These are phyloP conservation scores for Tachina fera DNA, from an alignment of 2,888 invertebrate genomes.

Conservation along the genomic window DNA sequence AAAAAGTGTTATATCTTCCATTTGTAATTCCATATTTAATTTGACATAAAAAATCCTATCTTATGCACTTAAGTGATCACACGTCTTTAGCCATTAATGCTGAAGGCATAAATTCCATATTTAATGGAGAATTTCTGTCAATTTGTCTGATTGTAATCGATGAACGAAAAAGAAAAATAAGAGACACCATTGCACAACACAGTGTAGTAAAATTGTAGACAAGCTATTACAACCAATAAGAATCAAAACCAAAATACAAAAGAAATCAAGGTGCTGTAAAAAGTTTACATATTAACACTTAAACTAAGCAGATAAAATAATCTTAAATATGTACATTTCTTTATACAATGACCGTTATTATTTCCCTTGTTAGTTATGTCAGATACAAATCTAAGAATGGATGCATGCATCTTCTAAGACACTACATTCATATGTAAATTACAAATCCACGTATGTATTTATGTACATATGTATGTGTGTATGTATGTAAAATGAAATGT, in stretches of 20 bases:
- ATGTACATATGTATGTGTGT: not conserved
- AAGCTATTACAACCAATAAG: not conserved
- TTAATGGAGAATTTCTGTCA: slow-evolving; percentile 48
- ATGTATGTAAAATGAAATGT: slow-evolving; percentile 3
- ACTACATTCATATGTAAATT: not conserved
- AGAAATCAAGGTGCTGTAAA: slow-evolving; percentile 29
- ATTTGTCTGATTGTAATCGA: slow-evolving; percentile 15
- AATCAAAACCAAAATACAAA: not conserved
- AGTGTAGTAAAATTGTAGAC: not conserved
- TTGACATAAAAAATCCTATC: slow-evolving; percentile 19
- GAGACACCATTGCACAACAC: not conserved
- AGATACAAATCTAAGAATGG: no score
- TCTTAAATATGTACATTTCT: not conserved
- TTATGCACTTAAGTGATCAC: slow-evolving; percentile 26
- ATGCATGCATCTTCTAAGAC: not conserved
- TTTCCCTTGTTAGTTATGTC: not conserved
- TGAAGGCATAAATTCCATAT: slow-evolving; percentile 46
- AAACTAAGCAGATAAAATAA: not conserved
- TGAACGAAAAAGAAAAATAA: not conserved
- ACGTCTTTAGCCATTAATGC: slow-evolving; percentile 1
- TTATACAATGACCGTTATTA: slow-evolving; percentile 2
- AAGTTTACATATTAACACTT: slow-evolving; percentile 63
- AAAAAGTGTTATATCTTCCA: not conserved
- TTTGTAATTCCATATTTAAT: slow-evolving; percentile 39
- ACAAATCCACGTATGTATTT: no score